A percentile compares a stretch with the other conserved stretches of the same genome.
phyloP scores from a whole-genome alignment of 1,140 invertebrate species.

The Melipona quadrifasciata region DNA sequence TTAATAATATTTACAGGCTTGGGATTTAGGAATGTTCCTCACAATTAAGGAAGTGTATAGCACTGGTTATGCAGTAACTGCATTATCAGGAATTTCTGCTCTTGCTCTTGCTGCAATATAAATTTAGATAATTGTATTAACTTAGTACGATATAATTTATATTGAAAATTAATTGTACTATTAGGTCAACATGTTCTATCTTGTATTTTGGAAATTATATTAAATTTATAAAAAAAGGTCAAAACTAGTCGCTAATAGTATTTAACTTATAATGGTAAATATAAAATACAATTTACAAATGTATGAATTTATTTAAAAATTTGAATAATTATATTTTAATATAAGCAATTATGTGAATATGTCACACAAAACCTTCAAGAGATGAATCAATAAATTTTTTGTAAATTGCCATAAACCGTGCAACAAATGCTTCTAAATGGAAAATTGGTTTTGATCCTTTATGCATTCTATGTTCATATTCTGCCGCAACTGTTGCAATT shows the following conservation, averaged over 20 bases:
- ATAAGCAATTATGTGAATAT: background rate
- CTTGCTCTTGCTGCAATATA: conserved; percentile 70
- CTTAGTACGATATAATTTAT: conserved; percentile 16
- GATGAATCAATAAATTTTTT: conserved; percentile 90
- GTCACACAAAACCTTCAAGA: conserved; percentile 76
- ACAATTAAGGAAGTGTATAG: conserved; percentile 87
- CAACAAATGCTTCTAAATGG: conserved; percentile 98
- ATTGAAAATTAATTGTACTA: conserved; percentile 54
- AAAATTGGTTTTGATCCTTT: conserved; percentile 97
- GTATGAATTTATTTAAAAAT: conserved; percentile 45
- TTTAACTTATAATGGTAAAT: conserved; percentile 16
- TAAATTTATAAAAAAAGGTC: conserved; percentile 48
- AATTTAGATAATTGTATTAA: conserved; percentile 34
- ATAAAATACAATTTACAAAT: conserved; percentile 18
- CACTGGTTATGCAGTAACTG: conserved; percentile 86
- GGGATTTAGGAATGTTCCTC: conserved; percentile 87
- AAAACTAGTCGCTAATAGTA: conserved; percentile 18
- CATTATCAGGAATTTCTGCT: conserved; percentile 73
- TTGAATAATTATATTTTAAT: conserved; percentile 38
- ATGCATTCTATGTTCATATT: conserved; percentile 95
- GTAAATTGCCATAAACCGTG: conserved; percentile 97
- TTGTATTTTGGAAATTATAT: conserved; percentile 32
- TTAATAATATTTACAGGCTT: conserved; percentile 82
- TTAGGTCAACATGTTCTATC: conserved; percentile 19
- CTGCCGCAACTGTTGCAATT: conserved; percentile 91